phyloP scores from a whole-genome alignment of 2,888 invertebrate genomes.

The Mesoligia furuncula region DNA sequence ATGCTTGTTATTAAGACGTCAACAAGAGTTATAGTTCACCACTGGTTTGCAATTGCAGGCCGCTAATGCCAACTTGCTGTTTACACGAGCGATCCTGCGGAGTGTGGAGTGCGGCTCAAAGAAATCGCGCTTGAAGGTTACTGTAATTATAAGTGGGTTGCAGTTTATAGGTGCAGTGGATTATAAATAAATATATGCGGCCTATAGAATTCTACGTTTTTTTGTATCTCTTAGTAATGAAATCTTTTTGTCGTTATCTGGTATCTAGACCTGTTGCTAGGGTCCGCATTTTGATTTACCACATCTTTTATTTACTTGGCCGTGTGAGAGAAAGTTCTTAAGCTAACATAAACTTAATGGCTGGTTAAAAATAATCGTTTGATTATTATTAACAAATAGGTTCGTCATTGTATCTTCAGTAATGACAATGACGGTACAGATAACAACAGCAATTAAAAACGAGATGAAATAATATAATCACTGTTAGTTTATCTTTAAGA shows the following conservation, averaged over 20 bases:
- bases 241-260: background rate
- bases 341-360: background rate
- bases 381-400: constrained; percentile 25
- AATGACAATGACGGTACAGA: constrained; percentile 58
- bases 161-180: constrained; percentile 31
- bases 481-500: constrained; percentile 68
- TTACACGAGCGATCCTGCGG: constrained; percentile 43
- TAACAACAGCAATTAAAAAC: constrained; percentile 58
- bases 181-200: constrained; percentile 18
- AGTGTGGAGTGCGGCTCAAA: constrained; percentile 37
- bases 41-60: constrained; percentile 63
- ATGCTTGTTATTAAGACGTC: constrained; percentile 77
- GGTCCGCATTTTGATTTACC: background rate
- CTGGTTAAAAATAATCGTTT: constrained; percentile 8
- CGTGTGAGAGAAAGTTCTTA: background rate
- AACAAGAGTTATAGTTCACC: constrained; percentile 74
- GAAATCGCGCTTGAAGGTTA: constrained; percentile 50
- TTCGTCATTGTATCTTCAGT: constrained; percentile 27
- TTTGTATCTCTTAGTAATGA: background rate
- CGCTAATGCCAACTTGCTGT: constrained; percentile 64
- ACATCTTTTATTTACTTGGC: constrained; percentile 9
- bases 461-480: constrained; percentile 64
- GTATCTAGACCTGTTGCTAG: background rate
- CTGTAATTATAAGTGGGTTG: constrained; percentile 48
- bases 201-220: background rate